These are phyloP conservation scores for Cremastinae sp. DNA, from an alignment of 2,888 invertebrate genomes.

Conservation along the genomic window DNA sequence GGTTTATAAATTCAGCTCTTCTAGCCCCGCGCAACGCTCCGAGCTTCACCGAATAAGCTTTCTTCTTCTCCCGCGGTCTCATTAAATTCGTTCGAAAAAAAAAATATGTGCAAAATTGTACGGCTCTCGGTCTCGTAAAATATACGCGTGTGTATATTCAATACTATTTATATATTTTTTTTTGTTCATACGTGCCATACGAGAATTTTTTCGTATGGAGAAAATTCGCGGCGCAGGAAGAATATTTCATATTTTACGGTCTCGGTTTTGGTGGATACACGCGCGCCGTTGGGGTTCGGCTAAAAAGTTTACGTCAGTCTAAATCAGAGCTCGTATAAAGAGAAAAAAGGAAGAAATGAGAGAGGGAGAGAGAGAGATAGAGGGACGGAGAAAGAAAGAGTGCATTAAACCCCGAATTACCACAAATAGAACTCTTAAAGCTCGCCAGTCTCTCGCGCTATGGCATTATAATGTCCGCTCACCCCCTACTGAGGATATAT, in stretches of 20 bases:
- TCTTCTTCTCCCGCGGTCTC: slow-evolving; percentile 12
- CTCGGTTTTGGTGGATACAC: slow-evolving; percentile 31
- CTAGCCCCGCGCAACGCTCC: no score
- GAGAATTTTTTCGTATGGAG: slow-evolving; percentile 31
- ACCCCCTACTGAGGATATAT: slow-evolving; percentile 79
- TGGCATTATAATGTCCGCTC: slow-evolving; percentile 78
- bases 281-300: slow-evolving; percentile 67
- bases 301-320: slow-evolving; percentile 70
- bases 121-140: no score
- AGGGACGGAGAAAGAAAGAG: slow-evolving; percentile 59
- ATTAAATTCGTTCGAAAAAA: slow-evolving; percentile 22
- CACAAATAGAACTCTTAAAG: slow-evolving; percentile 80
- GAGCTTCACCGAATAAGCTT: no score
- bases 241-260: slow-evolving; percentile 77
- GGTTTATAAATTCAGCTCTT: slow-evolving; percentile 72
- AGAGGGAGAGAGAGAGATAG: slow-evolving; percentile 12
- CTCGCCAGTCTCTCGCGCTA: slow-evolving; percentile 72
- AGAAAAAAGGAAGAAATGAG: slow-evolving; percentile 56
- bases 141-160: no score
- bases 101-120: no score
- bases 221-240: slow-evolving; percentile 69
- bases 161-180: no score
- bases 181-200: slow-evolving; percentile 36
- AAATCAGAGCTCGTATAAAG: slow-evolving; percentile 71
- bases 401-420: slow-evolving; percentile 80